These are phyloP conservation scores for Temnothorax longispinosus DNA, from an alignment of 1,140 invertebrate species.

Conservation along the genomic window DNA sequence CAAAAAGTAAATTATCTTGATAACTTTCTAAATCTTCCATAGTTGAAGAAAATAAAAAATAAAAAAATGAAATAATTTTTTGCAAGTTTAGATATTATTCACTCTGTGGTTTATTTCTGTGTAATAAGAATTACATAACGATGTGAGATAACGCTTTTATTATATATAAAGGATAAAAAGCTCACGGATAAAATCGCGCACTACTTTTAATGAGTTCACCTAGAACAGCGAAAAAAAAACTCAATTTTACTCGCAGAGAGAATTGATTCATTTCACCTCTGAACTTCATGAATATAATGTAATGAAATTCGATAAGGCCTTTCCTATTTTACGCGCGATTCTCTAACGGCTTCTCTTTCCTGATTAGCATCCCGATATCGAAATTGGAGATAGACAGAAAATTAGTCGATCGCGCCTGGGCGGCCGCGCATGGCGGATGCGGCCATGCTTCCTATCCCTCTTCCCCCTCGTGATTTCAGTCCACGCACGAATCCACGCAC, in stretches of 20 bases:
- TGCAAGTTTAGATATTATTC: not conserved
- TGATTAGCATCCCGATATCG: not conserved
- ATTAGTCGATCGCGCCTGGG: conserved; percentile 12
- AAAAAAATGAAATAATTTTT: not conserved
- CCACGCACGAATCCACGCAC: conserved; percentile 74
- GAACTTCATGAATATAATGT: conserved; percentile 28
- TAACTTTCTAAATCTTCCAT: not conserved
- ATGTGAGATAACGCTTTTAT: not conserved
- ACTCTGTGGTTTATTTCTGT: not conserved
- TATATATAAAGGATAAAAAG: not conserved
- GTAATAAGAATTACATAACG: not conserved
- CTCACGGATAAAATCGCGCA: not conserved
- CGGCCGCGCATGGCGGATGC: conserved; percentile 77
- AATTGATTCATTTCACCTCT: not conserved
- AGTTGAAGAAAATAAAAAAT: not conserved
- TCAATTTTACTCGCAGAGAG: not conserved
- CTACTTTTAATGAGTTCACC: conserved; percentile 27
- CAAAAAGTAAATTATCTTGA: not conserved
- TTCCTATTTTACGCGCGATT: not conserved
- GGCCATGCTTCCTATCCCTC: conserved; percentile 77
- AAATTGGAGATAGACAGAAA: conserved; percentile 13
- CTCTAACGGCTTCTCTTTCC: conserved; percentile 8
- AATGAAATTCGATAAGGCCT: conserved; percentile 1
- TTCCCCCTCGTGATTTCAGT: conserved; percentile 76
- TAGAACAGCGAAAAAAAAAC: not conserved